Evolutionary conservation across 2,888 invertebrate species (phyloP), one percentile per base, ranked within the genome.

Genomic region (Electrophaes corylata): DNA sequence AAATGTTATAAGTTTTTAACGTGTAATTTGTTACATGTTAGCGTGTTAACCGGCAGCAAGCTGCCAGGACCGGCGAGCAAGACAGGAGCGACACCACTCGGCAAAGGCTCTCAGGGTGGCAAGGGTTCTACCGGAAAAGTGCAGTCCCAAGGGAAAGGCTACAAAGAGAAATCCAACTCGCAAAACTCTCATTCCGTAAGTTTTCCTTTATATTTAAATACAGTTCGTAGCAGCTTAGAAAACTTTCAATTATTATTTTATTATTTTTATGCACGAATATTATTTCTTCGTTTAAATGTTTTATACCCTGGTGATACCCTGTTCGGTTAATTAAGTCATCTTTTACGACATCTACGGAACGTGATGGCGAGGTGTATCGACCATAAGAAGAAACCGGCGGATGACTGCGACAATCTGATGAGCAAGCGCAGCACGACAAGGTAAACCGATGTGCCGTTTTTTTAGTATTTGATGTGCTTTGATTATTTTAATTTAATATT

Each of bases 51-150:
- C 48, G 91, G 88, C 62, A 86, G 84, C 51, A 94, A 94, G 76
- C 89, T 87, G 60, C 88, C 93, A 6, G 90, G 93, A 6, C 91
- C 92, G 6, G 91, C 92, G 0, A 88, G 92, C 62, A 93, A 93
- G 72, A 93, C 92, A 0, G 91, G 92, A 8, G 91, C 80, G 1
- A 58, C 86, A 11, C 86, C 86, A 2, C 64, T 88, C 11, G 82
- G 84, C 33, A 91, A 90, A 59, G 71, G 76, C 19, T 70, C 76
- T 3, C 83, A 80, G 35, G 71, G 71, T 44, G 54, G 71, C 11
- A 88, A 87, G 53, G 79, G 72, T 3, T 74, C 79, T 1, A 73
- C 82, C 1, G 79, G 84, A 1, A 87, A 87, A 51, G 76, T 64
- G 48, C 82, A 74, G 70, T 70, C 75, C 49, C 82, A 78, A 69